Conservation (phyloP, 2,888 invertebrate species). For the Pilophorus perplexus region DNA sequence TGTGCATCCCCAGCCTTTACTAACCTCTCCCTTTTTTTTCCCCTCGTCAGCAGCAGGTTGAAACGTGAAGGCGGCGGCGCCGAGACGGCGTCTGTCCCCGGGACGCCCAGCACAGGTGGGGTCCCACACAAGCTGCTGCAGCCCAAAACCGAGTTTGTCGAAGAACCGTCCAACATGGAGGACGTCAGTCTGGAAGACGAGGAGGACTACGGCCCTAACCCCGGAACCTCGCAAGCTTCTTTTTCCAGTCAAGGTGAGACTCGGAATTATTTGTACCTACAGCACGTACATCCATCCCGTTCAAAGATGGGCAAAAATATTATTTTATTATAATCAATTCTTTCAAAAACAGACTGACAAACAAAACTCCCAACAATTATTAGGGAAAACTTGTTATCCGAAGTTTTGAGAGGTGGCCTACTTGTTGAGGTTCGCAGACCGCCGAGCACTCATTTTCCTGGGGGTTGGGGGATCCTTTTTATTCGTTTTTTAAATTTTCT, state of each 20-base stretch:
- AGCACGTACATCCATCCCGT: no score
- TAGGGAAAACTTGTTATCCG: no score
- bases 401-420: no score
- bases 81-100: not conserved
- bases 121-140: slow-evolving; percentile 54
- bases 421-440: no score
- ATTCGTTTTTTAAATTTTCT: no score
- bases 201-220: slow-evolving; percentile 69
- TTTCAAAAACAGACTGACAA: no score
- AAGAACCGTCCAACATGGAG: slow-evolving; percentile 59
- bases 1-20: not conserved
- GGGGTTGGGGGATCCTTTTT: no score
- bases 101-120: slow-evolving; percentile 3
- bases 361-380: no score
- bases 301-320: no score
- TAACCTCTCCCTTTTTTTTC: not conserved
- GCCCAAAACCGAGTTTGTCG: slow-evolving; percentile 66
- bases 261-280: not conserved
- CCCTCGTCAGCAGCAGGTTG: slow-evolving; percentile 34
- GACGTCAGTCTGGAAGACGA: slow-evolving; percentile 70
- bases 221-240: slow-evolving; percentile 61
- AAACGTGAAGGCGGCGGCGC: slow-evolving; percentile 24
- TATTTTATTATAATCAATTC: no score
- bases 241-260: slow-evolving; percentile 64
- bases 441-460: no score